These are phyloP conservation scores for Anser brachyrhynchus DNA, from an alignment of 2,113 vertebrate genomes.

Conservation along the genomic window DNA sequence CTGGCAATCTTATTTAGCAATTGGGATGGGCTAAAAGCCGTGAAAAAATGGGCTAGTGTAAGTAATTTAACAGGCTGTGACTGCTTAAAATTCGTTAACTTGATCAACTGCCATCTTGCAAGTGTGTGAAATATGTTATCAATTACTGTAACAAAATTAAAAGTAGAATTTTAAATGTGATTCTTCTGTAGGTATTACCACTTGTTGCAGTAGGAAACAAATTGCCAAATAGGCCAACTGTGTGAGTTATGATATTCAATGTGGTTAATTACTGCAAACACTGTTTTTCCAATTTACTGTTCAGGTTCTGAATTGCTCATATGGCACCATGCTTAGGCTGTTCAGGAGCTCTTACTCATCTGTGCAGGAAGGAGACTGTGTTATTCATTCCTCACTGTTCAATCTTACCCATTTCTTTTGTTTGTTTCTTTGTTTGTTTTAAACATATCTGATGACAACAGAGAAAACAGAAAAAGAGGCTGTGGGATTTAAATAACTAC, in stretches of 20 bases:
- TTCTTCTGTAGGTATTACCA: neutral
- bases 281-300: neutral
- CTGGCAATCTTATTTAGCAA: neutral
- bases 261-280: neutral
- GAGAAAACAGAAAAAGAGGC: neutral
- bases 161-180: neutral
- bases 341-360: neutral
- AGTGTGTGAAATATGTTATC: neutral
- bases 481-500: neutral
- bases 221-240: neutral
- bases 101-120: neutral
- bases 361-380: neutral
- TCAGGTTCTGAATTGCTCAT: neutral
- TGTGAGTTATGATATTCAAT: neutral
- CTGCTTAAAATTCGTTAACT: neutral
- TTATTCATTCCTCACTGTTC: neutral
- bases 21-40: neutral
- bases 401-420: neutral
- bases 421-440: neutral
- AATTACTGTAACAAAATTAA: neutral
- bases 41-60: neutral
- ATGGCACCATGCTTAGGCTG: neutral
- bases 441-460: neutral
- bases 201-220: neutral
- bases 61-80: neutral